Percentiles rank a stretch among this genome's conserved stretches.
Evolutionary conservation across 2,797 vertebrate species (phyloP).

Genomic region (Tapirus indicus): DNA sequence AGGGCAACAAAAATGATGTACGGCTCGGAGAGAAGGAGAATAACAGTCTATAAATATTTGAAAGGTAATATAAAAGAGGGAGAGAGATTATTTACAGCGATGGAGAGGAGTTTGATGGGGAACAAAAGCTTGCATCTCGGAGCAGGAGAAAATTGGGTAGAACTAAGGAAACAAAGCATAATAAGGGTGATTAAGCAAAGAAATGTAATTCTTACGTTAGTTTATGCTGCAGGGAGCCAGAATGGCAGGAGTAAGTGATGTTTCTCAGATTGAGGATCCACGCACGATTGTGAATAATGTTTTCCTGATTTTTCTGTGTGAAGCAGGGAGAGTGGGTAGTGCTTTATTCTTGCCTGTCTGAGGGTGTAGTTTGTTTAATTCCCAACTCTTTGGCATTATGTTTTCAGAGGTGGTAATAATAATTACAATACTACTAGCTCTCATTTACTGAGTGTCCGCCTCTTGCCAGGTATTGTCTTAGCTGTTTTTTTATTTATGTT

Average conservation of each 20-base stretch:
- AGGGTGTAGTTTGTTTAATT: background rate
- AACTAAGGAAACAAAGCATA: conserved; percentile 75
- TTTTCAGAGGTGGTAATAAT: background rate
- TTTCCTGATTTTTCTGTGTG: background rate
- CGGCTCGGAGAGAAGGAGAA: conserved; percentile 86
- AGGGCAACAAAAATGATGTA: conserved; percentile 88
- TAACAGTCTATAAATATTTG: conserved; percentile 91
- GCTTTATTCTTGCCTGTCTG: background rate
- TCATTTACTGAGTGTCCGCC: background rate
- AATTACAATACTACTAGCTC: background rate
- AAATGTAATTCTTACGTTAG: conserved; percentile 56
- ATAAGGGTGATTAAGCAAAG: conserved; percentile 81
- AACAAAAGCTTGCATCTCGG: conserved; percentile 87
- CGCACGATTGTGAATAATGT: fast-evolving
- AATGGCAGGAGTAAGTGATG: background rate
- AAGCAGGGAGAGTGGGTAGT: background rate
- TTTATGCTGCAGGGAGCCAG: background rate
- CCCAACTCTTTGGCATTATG: background rate
- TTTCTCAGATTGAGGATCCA: background rate
- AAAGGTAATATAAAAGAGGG: conserved; percentile 88
- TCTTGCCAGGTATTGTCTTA: background rate
- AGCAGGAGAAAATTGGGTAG: conserved; percentile 75
- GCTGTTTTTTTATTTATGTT: conserved; percentile 55
- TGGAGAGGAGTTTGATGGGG: conserved; percentile 87
- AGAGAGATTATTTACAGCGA: conserved; percentile 89